These are phyloP conservation scores for Drosophila lacicola DNA, from an alignment of 2,888 invertebrate genomes.

Conservation along the genomic window DNA sequence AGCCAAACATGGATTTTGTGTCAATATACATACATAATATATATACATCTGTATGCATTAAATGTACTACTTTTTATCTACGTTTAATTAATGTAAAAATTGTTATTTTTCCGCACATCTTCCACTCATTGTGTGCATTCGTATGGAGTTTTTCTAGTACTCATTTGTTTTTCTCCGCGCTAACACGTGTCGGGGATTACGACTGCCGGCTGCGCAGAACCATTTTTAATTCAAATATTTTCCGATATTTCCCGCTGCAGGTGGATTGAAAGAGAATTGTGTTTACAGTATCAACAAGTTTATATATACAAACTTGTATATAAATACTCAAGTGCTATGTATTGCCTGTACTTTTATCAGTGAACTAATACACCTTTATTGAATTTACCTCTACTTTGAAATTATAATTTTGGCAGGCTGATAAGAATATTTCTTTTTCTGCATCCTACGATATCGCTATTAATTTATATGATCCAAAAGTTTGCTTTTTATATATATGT, in stretches of 20 bases:
- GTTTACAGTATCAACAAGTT: not conserved
- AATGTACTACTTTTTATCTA: constrained; percentile 8
- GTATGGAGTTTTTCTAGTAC: constrained; percentile 13
- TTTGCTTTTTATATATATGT: constrained; percentile 19
- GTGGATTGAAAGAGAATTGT: constrained; percentile 10
- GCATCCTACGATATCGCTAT: constrained; percentile 18
- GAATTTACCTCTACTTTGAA: constrained; percentile 68
- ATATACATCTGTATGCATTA: not conserved
- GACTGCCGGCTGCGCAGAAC: constrained; percentile 12
- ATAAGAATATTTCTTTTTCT: constrained; percentile 41
- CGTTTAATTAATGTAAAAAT: constrained; percentile 43
- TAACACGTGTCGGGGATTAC: constrained; percentile 60
- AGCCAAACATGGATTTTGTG: constrained; percentile 6
- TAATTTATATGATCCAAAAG: constrained; percentile 39
- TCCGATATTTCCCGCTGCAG: constrained; percentile 2
- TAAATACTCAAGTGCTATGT: not conserved
- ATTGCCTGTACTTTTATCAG: constrained; percentile 15
- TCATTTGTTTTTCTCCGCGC: constrained; percentile 55
- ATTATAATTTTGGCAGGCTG: constrained; percentile 50
- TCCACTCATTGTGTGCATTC: constrained; percentile 3
- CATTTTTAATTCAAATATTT: constrained; percentile 9
- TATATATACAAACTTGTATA: not conserved
- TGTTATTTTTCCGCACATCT: constrained; percentile 22
- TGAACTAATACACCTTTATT: not conserved
- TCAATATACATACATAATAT: not conserved